These are phyloP conservation scores for Galago senegalensis DNA, from an alignment of 2,797 vertebrate species.

Conservation along the genomic window DNA sequence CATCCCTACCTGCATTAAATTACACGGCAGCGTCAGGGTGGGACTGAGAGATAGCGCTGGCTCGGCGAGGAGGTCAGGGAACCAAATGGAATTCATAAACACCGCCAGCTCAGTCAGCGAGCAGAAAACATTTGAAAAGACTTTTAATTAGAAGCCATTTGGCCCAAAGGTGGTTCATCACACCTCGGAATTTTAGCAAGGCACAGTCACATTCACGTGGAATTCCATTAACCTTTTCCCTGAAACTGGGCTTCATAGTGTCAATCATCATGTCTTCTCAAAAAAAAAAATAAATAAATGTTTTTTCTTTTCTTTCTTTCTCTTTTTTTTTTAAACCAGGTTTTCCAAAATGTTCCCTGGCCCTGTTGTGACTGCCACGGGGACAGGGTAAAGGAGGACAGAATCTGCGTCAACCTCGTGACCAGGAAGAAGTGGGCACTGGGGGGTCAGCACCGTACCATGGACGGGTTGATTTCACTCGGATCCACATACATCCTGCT, in stretches of 20 bases:
- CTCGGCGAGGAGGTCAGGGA: background rate
- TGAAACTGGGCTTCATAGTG: background rate
- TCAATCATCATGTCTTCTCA: conserved; percentile 1
- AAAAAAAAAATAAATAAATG: background rate
- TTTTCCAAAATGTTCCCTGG: background rate
- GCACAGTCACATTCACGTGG: background rate
- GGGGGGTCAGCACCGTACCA: conserved; percentile 89
- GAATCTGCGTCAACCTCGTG: background rate
- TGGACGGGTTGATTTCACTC: conserved; percentile 95
- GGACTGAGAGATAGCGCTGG: background rate
- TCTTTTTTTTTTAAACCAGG: background rate
- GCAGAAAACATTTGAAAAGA: background rate
- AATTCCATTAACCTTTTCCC: conserved; percentile 53
- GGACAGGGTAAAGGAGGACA: too few relatives aligned
- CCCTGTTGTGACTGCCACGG: too few relatives aligned
- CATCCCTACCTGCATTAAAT: background rate
- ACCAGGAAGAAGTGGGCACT: rapidly evolving
- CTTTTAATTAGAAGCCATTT: conserved; percentile 67
- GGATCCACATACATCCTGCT: conserved; percentile 97
- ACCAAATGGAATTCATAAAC: conserved; percentile 34
- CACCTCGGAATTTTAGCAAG: conserved; percentile 50
- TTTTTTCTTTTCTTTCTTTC: background rate
- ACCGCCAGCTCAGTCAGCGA: background rate
- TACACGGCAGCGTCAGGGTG: background rate
- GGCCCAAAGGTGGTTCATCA: conserved; percentile 67